These are phyloP conservation scores for Diadromus collaris DNA, from an alignment of 2,888 invertebrate genomes.

Conservation along the genomic window DNA sequence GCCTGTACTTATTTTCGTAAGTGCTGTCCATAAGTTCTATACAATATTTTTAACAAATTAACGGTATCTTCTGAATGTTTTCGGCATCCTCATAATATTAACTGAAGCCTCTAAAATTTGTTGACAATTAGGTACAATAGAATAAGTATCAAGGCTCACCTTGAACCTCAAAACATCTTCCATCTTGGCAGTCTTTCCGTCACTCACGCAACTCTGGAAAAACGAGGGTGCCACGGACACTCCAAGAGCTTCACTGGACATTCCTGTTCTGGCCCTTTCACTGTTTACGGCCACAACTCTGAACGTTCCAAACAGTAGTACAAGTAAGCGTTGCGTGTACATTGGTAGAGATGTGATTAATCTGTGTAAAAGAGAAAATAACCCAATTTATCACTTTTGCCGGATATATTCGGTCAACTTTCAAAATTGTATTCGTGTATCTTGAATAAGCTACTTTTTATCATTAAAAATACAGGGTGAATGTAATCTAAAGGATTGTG, in stretches of 20 bases:
- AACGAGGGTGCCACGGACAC: conserved; percentile 98
- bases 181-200: conserved; percentile 97
- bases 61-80: conserved; percentile 1
- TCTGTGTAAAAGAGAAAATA: conserved; percentile 81
- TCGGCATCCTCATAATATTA: neutral
- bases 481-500: neutral
- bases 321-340: conserved; percentile 95
- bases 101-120: conserved; percentile 26
- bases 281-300: conserved; percentile 96
- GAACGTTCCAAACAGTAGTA: conserved; percentile 98
- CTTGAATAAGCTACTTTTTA: neutral
- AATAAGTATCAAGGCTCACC: conserved; percentile 82
- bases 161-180: conserved; percentile 97
- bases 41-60: conserved; percentile 22
- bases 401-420: neutral
- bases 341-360: conserved; percentile 93
- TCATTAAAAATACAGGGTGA: neutral
- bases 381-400: neutral
- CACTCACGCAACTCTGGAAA: conserved; percentile 97
- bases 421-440: neutral
- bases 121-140: neutral
- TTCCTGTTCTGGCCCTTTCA: conserved; percentile 93
- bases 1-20: neutral
- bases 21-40: conserved; percentile 15
- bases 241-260: conserved; percentile 97